Conservation (phyloP, 2,113 vertebrate species). For the Hydrochoerus hydrochaeris region DNA sequence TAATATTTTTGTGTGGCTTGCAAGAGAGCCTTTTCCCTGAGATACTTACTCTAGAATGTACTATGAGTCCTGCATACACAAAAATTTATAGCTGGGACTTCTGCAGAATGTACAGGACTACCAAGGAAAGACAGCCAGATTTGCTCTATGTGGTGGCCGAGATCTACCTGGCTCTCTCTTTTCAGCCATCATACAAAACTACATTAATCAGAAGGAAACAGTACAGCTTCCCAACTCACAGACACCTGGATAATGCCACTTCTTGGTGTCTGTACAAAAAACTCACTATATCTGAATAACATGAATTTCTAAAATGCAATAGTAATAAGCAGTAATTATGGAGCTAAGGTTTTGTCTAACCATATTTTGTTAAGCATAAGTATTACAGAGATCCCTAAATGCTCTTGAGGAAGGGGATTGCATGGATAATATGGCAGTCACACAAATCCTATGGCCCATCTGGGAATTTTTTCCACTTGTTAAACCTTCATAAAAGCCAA, state of each 20-base stretch:
- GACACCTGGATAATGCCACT: neutral
- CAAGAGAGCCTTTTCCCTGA: neutral
- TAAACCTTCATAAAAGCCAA: neutral
- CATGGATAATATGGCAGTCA: neutral
- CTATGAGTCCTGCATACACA: neutral
- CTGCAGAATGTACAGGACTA: neutral
- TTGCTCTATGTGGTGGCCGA: neutral
- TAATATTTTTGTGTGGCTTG: neutral
- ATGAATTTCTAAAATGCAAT: neutral
- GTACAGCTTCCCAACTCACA: neutral
- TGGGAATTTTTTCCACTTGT: neutral
- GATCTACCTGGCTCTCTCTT: neutral
- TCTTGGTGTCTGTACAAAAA: neutral
- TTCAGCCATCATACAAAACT: neutral
- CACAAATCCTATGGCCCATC: conserved; percentile 7
- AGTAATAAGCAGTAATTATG: neutral
- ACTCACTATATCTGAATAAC: neutral
- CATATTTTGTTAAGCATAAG: neutral
- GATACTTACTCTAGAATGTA: neutral
- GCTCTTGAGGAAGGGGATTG: neutral
- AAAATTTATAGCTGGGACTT: neutral
- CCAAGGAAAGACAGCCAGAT: neutral
- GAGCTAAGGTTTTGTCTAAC: neutral
- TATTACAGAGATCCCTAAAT: neutral
- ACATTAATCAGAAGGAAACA: neutral